Percentiles rank a stretch among this genome's conserved stretches.
phyloP scores from a whole-genome alignment of 2,888 invertebrate genomes.

The Drosophila fulvimacula region DNA sequence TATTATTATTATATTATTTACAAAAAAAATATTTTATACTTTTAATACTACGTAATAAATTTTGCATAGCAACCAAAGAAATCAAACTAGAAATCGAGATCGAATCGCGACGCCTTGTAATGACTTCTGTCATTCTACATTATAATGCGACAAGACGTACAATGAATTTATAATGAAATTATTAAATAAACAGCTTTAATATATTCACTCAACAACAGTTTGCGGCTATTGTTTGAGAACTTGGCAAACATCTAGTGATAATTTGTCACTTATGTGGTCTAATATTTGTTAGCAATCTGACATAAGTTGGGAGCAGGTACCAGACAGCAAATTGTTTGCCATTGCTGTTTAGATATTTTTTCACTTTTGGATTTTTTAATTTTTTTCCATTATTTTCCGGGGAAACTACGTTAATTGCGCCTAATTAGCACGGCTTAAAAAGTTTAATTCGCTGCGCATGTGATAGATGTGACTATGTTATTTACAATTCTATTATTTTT shows the following conservation, averaged over 20 bases:
- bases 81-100: too few species aligned
- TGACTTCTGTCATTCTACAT: background rate
- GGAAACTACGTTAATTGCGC: slow-evolving; percentile 44
- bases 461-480: slow-evolving; percentile 43
- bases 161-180: background rate
- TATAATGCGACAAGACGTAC: background rate
- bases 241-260: slow-evolving; percentile 37
- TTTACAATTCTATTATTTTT: slow-evolving; percentile 51
- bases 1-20: too few species aligned
- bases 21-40: too few species aligned
- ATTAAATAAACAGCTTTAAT: background rate
- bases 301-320: slow-evolving; percentile 20
- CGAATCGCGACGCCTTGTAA: background rate
- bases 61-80: background rate
- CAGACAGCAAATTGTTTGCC: slow-evolving; percentile 21
- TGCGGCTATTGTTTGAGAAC: slow-evolving; percentile 4
- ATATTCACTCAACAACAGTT: background rate
- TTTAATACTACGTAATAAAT: too few species aligned
- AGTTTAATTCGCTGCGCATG: slow-evolving; percentile 49
- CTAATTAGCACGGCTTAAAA: slow-evolving; percentile 47
- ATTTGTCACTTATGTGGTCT: slow-evolving; percentile 39
- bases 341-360: slow-evolving; percentile 27
- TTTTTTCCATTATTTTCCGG: slow-evolving; percentile 43
- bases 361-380: background rate
- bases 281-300: slow-evolving; percentile 43